Evolutionary conservation across 2,797 vertebrate genomes (phyloP).

Genomic region (Pseudotriccus pelzelni): DNA sequence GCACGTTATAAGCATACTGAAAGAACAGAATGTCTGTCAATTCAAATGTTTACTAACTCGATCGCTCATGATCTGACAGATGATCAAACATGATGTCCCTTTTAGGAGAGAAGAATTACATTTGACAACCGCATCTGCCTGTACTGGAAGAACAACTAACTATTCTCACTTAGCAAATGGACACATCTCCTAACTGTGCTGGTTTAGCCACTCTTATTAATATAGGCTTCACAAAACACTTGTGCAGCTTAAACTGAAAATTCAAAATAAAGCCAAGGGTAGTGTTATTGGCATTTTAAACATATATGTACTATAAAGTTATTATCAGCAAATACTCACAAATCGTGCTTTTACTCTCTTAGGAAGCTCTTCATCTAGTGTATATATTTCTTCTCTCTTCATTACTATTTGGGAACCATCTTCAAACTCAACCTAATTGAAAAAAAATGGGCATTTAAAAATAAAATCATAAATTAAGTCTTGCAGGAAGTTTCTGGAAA

Average conservation of each 20-base stretch:
- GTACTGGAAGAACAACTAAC: background rate
- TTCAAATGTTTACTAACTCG: background rate
- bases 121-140: background rate
- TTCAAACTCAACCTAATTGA: constrained; percentile 92
- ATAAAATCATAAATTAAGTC: background rate
- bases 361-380: constrained; percentile 93
- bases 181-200: background rate
- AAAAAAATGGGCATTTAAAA: constrained; percentile 25
- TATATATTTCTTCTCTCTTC: constrained; percentile 96
- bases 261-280: background rate
- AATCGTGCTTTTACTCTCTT: constrained; percentile 96
- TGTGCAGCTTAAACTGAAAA: background rate
- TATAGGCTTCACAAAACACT: background rate
- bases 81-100: background rate
- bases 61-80: background rate
- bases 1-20: background rate
- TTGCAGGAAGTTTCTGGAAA: background rate
- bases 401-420: constrained; percentile 94
- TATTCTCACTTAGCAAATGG: background rate
- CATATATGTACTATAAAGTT: background rate
- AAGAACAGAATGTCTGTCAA: background rate
- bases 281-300: background rate
- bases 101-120: background rate
- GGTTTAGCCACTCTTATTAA: background rate
- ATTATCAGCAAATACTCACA: constrained; percentile 81